These are phyloP conservation scores for Pogonocichla stellata DNA, from an alignment of 2,113 vertebrate genomes.

Conservation along the genomic window DNA sequence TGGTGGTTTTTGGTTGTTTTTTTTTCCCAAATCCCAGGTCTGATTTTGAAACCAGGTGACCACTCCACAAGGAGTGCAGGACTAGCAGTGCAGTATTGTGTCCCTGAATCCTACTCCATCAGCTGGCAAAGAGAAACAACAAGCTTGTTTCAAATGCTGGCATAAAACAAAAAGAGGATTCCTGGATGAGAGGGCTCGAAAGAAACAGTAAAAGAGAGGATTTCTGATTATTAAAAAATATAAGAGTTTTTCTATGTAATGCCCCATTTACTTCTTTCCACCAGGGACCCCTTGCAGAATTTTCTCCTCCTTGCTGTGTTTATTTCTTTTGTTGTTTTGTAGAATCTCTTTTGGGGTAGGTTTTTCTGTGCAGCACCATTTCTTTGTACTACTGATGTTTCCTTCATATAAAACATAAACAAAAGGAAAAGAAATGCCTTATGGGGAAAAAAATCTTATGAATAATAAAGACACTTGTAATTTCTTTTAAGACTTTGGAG, in stretches of 20 bases:
- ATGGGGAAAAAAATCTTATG: not conserved
- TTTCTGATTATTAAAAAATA: conserved; percentile 4
- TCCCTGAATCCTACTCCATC: not conserved
- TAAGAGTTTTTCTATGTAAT: not conserved
- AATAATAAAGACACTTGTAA: not conserved
- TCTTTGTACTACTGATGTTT: not conserved
- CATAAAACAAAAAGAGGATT: not conserved
- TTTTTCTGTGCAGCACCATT: not conserved
- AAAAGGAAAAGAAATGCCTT: not conserved
- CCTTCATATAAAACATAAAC: not conserved
- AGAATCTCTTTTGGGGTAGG: not conserved
- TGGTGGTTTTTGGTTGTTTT: no score
- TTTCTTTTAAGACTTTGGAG: not conserved
- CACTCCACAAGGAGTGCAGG: not conserved
- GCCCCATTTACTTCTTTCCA: not conserved
- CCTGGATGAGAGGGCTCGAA: not conserved
- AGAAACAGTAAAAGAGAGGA: not conserved
- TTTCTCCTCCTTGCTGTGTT: conserved; percentile 7
- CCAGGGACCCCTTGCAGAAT: not conserved
- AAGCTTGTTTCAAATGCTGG: not conserved
- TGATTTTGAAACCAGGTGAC: not conserved
- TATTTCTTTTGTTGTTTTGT: not conserved
- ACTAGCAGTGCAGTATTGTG: not conserved
- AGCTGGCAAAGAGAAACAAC: not conserved
- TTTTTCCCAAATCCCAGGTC: not conserved